A percentile compares a stretch with the other conserved stretches of the same genome.
Evolutionary conservation across 1,140 invertebrate species (phyloP).

Genomic region (Paracyclopina nana): DNA sequence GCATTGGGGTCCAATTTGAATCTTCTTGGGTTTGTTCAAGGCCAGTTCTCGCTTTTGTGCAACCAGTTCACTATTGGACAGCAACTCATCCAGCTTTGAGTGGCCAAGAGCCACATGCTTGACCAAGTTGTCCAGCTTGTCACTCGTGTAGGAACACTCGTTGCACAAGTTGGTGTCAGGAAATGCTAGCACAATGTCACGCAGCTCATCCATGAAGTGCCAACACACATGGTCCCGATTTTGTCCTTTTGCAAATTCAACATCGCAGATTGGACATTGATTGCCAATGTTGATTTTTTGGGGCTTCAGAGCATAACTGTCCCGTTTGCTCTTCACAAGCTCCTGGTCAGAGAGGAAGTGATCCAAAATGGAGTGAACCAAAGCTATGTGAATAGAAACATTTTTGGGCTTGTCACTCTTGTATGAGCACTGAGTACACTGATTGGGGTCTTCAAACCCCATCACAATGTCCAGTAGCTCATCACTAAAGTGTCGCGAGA

Average conservation of each 20-base stretch:
- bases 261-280: neutral
- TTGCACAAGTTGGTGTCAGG: neutral
- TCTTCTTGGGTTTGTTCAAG: neutral
- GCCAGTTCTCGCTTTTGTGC: neutral
- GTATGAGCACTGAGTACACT: neutral
- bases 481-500: neutral
- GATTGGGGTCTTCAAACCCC: neutral
- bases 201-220: neutral
- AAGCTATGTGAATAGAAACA: neutral
- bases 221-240: neutral
- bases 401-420: neutral
- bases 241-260: neutral
- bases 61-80: neutral
- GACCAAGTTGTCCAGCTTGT: neutral
- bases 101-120: neutral
- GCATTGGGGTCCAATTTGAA: neutral
- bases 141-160: neutral
- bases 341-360: neutral
- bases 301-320: neutral
- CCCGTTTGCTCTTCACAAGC: neutral
- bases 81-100: neutral
- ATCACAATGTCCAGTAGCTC: neutral
- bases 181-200: neutral
- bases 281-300: neutral
- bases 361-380: neutral